Base-by-base conservation (phyloP, 2,888 invertebrate species). In the Syrphus vitripennis region DNA sequence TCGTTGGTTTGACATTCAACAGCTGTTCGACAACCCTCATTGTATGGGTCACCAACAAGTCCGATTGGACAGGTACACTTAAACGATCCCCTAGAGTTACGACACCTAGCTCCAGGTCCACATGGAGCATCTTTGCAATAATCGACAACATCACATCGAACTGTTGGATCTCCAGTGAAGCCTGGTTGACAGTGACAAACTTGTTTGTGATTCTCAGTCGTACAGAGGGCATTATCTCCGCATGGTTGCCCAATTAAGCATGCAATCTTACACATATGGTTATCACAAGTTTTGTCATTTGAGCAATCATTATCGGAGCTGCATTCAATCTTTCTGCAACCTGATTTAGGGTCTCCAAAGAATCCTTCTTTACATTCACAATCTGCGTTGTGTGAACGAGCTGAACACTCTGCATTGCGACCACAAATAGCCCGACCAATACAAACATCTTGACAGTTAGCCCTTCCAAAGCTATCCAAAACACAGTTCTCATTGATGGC, bases 111-210 rank as follows among this genome's bases (percentile, higher is more conserved):
- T 75, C 96, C 96, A 57, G 95, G 95, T 4, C 96, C 97, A 90
- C 97, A 97, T 7, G 97, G 97, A 50, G 94, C 94, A 88, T 95
- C 94, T 63, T 94, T 94, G 90, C 97, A 98, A 91, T 95, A 97
- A 92, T 97, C 96, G 71, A 97, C 95, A 70, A 95, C 93, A 69
- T 94, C 93, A 89, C 98, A 98, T 24, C 95, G 95, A 31, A 92
- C 93, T 10, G 94, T 92, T 2, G 97, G 95, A 91, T 97, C 95
- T 3, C 97, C 97, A 0, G 96, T 96, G 89, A 95, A 97, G 0
- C 97, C 97, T 12, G 97, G 97, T 92, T 97, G 97, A 90, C 98
- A 98, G 89, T 96, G 96, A 90, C 96, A 96, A 0, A 95, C 94
- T 91, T 96, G 96, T 86, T 94, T 94, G 90, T 98, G 97, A 89